phyloP scores from a whole-genome alignment of 2,113 vertebrate species.

The Falco punctatus region DNA sequence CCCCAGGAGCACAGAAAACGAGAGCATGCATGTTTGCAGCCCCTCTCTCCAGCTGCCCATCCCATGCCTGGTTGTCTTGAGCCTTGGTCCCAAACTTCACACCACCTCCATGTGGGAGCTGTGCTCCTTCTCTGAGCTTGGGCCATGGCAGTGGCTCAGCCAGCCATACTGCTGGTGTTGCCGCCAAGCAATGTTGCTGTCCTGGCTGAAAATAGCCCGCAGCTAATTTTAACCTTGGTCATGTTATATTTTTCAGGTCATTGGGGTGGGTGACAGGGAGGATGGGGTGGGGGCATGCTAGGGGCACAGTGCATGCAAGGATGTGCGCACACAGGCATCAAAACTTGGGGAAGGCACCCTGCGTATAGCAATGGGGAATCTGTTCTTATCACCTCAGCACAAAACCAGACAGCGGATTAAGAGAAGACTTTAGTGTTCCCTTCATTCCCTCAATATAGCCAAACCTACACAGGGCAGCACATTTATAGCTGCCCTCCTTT shows the following conservation, averaged over 20 bases:
- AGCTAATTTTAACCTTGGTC: not conserved
- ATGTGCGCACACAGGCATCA: not conserved
- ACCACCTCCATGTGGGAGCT: accelerated
- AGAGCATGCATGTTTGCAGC: not conserved
- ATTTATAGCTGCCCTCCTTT: constrained; percentile 13
- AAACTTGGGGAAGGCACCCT: not conserved
- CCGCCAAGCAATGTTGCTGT: not conserved
- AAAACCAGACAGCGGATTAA: constrained; percentile 28
- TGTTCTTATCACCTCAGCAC: not conserved
- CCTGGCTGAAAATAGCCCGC: not conserved
- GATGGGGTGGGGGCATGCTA: not conserved
- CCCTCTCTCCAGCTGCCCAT: not conserved
- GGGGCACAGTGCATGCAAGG: not conserved
- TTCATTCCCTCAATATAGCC: not conserved
- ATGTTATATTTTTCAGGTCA: not conserved
- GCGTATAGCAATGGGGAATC: not conserved
- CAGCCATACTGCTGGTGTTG: not conserved
- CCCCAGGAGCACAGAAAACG: not conserved
- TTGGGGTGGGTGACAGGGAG: not conserved
- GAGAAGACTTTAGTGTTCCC: constrained; percentile 63
- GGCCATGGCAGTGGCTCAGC: accelerated
- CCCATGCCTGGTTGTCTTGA: not conserved
- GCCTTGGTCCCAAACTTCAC: not conserved
- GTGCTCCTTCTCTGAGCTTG: not conserved
- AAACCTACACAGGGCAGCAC: not conserved